phyloP scores from a whole-genome alignment of 2,797 vertebrate genomes.

The Xenentodon cancila region DNA sequence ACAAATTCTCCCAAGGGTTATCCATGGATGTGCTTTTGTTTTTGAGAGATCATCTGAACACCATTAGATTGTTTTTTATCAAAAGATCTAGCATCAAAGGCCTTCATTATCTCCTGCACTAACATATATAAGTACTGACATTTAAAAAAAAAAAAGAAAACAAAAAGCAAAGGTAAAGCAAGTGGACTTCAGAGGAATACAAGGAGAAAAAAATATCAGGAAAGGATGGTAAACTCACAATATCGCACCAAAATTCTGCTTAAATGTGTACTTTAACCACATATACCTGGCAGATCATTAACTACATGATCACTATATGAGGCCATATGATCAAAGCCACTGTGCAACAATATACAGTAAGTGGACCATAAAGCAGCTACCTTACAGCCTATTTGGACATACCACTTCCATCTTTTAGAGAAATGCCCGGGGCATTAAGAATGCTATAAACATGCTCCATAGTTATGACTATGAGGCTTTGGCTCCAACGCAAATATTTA shows the following conservation, averaged over 20 bases:
- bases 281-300: not conserved
- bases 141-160: too few species aligned
- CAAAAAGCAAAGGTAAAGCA: constrained; percentile 33
- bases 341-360: not conserved
- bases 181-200: constrained; percentile 41
- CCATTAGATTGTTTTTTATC: constrained; percentile 49
- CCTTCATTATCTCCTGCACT: constrained; percentile 54
- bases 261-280: not conserved
- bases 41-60: constrained; percentile 68
- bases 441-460: constrained; percentile 50
- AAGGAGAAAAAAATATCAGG: constrained; percentile 3
- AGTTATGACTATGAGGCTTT: constrained; percentile 19
- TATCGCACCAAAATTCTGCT: not conserved
- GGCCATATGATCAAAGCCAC: not conserved
- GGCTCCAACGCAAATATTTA: constrained; percentile 23
- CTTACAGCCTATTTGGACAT: too few species aligned
- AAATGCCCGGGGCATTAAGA: constrained; percentile 35
- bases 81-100: constrained; percentile 64
- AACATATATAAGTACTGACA: constrained; percentile 44
- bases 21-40: constrained; percentile 52
- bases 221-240: not conserved
- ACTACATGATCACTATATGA: not conserved
- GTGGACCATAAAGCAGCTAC: too few species aligned
- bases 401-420: not conserved
- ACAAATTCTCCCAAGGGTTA: constrained; percentile 63